Conservation (phyloP, 2,888 invertebrate genomes). For the Nomada fucata region DNA sequence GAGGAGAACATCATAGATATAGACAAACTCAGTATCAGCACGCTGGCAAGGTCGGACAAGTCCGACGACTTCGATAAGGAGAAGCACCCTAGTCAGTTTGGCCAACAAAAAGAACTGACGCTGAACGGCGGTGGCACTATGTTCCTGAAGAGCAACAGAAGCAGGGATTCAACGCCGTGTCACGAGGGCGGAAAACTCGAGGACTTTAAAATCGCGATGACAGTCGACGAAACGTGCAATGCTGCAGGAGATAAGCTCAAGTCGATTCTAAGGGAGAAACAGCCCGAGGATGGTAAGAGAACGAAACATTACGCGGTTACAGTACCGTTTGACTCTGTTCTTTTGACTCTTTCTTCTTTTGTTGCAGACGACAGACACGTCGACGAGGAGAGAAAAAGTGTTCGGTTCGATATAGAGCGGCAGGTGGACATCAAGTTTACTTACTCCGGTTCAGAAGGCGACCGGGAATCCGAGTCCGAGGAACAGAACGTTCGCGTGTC, state of each 20-base stretch:
- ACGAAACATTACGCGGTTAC: background rate
- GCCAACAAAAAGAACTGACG: conserved; percentile 83
- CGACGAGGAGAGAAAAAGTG: conserved; percentile 92
- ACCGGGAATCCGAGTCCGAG: conserved; percentile 76
- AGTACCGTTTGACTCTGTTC: background rate
- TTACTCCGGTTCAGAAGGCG: conserved; percentile 78
- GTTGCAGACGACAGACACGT: conserved; percentile 82
- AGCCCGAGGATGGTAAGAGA: conserved; percentile 78
- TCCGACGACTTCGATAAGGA: conserved; percentile 80
- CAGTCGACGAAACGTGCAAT: conserved; percentile 67
- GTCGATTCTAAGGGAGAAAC: conserved; percentile 82
- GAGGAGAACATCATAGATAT: conserved; percentile 83
- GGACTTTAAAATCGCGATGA: conserved; percentile 69
- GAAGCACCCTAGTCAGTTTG: conserved; percentile 83
- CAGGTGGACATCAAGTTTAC: conserved; percentile 84
- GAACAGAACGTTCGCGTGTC: conserved; percentile 64
- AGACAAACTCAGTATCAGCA: conserved; percentile 77
- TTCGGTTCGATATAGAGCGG: conserved; percentile 87
- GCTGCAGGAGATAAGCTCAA: conserved; percentile 78
- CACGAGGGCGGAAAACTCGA: conserved; percentile 76
- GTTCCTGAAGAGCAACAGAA: conserved; percentile 86
- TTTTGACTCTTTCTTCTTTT: background rate
- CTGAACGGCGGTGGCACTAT: conserved; percentile 87
- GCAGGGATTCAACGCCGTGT: conserved; percentile 80
- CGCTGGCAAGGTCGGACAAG: conserved; percentile 73